Base-by-base conservation (phyloP, 2,797 vertebrate genomes). In the Buceros bicornis region DNA sequence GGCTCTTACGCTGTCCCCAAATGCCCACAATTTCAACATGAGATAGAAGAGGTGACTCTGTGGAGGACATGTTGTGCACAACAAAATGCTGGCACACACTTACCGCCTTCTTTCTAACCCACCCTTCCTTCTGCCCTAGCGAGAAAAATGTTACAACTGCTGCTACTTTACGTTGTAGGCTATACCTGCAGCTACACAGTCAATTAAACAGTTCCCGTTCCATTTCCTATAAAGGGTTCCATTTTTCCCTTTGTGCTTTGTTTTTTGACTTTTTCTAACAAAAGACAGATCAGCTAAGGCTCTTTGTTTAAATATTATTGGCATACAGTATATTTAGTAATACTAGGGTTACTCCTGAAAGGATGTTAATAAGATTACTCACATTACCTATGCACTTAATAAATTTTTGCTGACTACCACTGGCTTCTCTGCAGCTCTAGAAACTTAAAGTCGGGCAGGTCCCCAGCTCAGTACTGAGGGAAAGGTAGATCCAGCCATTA, bases 351-450 rank as follows among this genome's bases (percentile, higher is more conserved):
- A 65, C 31, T 84, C 70, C 56, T 92, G 67, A 92, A 91, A 81
- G 82, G 66, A 88, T 25, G n/a, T 94, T 94, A 89, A 89, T 92
- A 92, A 93, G 92, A 89, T 93, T 93, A 94, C 89, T 92, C 45
- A 74, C 87, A 77, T 95, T 93, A 88, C 87, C 58, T 87, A 43
- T 33, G 50, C 10, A 50, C 85, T 90, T 89, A 91, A 96, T 93
- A 95, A 79, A 77, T 82, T 94, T 93, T 83, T 93, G 54, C 80
- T 91, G 61, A 65, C 87, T 97, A 88, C 89, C 51, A 28, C 61
- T 69, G 58, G 13, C 17, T 89, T 43, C n/a, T 84, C 40, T 73
- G 48, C 70, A 94, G 92, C 81, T 89, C 51, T 74, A 83, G 69
- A 92, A 89, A 79, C 16, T 81, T 85, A 40, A 35, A 72, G 33